phyloP scores from a whole-genome alignment of 2,113 vertebrate species.

The Anolis carolinensis region DNA sequence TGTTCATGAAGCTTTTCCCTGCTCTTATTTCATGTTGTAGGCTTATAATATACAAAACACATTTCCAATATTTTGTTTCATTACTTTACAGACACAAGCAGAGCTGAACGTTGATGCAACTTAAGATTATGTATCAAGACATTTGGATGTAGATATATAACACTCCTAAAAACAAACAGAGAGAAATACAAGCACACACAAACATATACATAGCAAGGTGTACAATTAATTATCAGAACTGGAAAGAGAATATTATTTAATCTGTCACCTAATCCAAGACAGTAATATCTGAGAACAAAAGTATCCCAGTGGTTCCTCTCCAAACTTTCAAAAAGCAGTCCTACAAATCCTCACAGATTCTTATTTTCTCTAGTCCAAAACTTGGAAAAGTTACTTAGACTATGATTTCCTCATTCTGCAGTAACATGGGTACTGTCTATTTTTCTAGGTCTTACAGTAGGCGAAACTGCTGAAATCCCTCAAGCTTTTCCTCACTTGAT shows the following conservation, averaged over 20 bases:
- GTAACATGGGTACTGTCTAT: too few species aligned
- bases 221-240: background rate
- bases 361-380: too few species aligned
- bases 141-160: background rate
- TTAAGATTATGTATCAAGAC: background rate
- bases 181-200: background rate
- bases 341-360: background rate
- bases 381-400: too few species aligned
- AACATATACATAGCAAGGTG: background rate
- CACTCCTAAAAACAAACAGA: too few species aligned
- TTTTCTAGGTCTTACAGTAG: too few species aligned
- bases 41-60: too few species aligned
- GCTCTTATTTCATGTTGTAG: background rate
- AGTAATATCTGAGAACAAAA: background rate
- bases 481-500: too few species aligned
- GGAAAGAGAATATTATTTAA: background rate
- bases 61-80: too few species aligned
- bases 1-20: background rate
- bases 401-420: too few species aligned
- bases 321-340: background rate
- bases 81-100: background rate
- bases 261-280: background rate
- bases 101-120: background rate
- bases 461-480: too few species aligned
- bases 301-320: background rate